Percentiles rank a stretch among this genome's conserved stretches.
Evolutionary conservation across 2,797 vertebrate species (phyloP).

Genomic region (Fratercula arctica): DNA sequence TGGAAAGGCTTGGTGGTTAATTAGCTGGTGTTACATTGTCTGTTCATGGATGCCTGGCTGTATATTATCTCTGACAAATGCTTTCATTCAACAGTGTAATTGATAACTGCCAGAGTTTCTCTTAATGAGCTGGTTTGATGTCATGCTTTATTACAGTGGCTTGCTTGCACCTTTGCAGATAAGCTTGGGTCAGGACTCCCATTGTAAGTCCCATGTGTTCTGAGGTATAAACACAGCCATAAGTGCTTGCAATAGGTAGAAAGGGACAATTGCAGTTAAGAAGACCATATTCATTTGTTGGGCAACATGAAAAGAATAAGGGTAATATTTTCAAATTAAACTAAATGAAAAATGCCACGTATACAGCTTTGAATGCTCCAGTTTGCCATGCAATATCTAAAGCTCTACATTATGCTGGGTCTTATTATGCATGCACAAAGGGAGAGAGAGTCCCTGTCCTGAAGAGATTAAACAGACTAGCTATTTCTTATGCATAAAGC

Average conservation of each 20-base stretch:
- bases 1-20: background rate
- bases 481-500: background rate
- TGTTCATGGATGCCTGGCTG: background rate
- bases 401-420: background rate
- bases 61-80: background rate
- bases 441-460: background rate
- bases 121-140: background rate
- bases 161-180: background rate
- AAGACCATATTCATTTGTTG: background rate
- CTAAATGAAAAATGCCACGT: background rate
- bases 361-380: background rate
- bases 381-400: background rate
- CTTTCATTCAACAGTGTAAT: background rate
- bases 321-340: background rate
- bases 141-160: background rate
- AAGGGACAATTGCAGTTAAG: background rate
- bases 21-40: background rate
- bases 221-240: background rate
- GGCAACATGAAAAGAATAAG: background rate
- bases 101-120: background rate
- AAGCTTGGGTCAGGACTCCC: background rate
- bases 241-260: background rate
- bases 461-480: background rate
- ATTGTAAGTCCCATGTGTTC: background rate
- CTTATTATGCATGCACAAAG: background rate